A percentile compares a stretch with the other conserved stretches of the same genome.
phyloP scores from a whole-genome alignment of 2,797 vertebrate genomes.

The Neostethus bicornis region DNA sequence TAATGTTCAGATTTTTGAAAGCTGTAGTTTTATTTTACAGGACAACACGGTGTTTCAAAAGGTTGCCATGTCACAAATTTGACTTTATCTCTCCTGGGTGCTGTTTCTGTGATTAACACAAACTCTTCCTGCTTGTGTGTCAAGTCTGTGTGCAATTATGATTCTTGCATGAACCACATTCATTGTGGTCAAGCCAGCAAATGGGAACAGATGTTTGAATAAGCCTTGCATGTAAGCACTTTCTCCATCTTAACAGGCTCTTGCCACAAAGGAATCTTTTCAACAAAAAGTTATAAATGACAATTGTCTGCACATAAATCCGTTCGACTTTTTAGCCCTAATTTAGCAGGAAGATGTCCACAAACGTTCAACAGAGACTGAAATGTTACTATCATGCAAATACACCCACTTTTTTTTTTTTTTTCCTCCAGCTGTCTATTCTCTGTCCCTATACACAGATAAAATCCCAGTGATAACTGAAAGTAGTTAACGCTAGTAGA shows the following conservation, averaged over 20 bases:
- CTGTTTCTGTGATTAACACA: slow-evolving; percentile 34
- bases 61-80: slow-evolving; percentile 35
- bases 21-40: slow-evolving; percentile 2
- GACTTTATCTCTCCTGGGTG: slow-evolving; percentile 26
- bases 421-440: slow-evolving; percentile 41
- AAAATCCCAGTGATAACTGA: slow-evolving; percentile 56
- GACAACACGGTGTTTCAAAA: background rate
- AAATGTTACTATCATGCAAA: slow-evolving; percentile 63
- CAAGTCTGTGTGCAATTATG: slow-evolving; percentile 70
- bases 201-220: slow-evolving; percentile 71
- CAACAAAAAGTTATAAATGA: slow-evolving; percentile 42
- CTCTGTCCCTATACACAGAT: slow-evolving; percentile 48
- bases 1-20: background rate
- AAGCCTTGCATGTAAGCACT: slow-evolving; percentile 67
- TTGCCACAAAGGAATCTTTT: slow-evolving; percentile 65
- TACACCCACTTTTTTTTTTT: slow-evolving; percentile 48
- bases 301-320: slow-evolving; percentile 54
- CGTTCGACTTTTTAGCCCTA: slow-evolving; percentile 42
- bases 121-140: slow-evolving; percentile 36
- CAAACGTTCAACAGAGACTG: slow-evolving; percentile 34
- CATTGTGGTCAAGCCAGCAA: slow-evolving; percentile 64
- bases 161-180: slow-evolving; percentile 65
- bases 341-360: slow-evolving; percentile 65
- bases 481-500: slow-evolving; percentile 63
- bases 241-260: slow-evolving; percentile 59